These are phyloP conservation scores for Megalops atlanticus DNA, from an alignment of 2,113 vertebrate species.

Conservation along the genomic window DNA sequence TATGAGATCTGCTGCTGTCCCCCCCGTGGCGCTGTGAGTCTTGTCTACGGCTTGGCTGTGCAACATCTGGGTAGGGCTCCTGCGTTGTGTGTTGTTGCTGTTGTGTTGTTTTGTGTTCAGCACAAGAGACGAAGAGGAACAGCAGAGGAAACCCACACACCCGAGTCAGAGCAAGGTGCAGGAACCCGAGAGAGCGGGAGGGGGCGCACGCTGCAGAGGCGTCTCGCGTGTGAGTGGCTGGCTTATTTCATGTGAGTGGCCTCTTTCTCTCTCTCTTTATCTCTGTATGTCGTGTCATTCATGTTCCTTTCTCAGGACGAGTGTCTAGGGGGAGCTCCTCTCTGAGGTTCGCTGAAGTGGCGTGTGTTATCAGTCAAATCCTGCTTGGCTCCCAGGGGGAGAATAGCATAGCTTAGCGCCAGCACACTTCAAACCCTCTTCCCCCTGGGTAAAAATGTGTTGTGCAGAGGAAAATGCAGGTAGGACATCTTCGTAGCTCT, in stretches of 20 bases:
- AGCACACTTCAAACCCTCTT: slow-evolving; percentile 43
- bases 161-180: slow-evolving; percentile 9
- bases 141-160: slow-evolving; percentile 19
- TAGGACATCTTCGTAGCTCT: slow-evolving; percentile 52
- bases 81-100: slow-evolving; percentile 42
- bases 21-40: slow-evolving; percentile 33
- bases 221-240: neutral
- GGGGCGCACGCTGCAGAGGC: slow-evolving; percentile 9
- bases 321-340: slow-evolving; percentile 38
- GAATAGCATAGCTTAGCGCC: slow-evolving; percentile 62
- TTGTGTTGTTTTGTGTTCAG: slow-evolving; percentile 36
- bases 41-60: slow-evolving; percentile 58
- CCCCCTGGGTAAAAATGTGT: slow-evolving; percentile 50
- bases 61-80: slow-evolving; percentile 38
- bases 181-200: slow-evolving; percentile 18
- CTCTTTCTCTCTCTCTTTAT: neutral
- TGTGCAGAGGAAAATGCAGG: slow-evolving; percentile 26
- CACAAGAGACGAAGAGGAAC: slow-evolving; percentile 29
- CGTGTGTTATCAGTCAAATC: slow-evolving; percentile 48
- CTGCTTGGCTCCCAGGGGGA: slow-evolving; percentile 41
- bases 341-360: slow-evolving; percentile 48
- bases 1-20: slow-evolving; percentile 1
- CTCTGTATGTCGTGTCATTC: slow-evolving; percentile 39
- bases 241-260: neutral
- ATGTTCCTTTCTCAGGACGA: slow-evolving; percentile 48